Conservation (phyloP, 2,888 invertebrate species). For the Octonoba sinensis region DNA sequence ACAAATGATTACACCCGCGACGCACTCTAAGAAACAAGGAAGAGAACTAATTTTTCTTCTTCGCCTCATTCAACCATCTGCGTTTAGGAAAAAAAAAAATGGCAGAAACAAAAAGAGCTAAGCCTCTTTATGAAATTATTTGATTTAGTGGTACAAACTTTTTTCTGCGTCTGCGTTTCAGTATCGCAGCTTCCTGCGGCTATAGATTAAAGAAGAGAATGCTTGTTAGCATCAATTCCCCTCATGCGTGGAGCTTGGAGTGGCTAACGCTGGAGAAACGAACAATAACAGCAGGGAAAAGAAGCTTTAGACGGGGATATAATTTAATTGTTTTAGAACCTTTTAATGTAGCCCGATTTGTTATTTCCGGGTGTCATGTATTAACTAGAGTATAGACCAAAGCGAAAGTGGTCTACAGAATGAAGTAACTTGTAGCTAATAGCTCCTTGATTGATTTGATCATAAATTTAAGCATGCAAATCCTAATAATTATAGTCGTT, state of each 20-base stretch:
- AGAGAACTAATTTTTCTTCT: too few relatives aligned
- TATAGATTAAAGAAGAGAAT: constrained; percentile 1
- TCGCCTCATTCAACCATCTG: too few relatives aligned
- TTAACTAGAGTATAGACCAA: constrained; percentile 13
- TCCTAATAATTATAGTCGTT: too few relatives aligned
- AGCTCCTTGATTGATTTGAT: too few relatives aligned
- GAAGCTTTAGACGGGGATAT: constrained; percentile 21
- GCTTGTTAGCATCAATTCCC: constrained; percentile 49
- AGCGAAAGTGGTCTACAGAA: too few relatives aligned
- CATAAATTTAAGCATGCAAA: too few relatives aligned
- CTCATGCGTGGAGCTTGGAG: neutral
- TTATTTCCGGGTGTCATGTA: constrained; percentile 41
- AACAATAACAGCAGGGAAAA: constrained; percentile 16
- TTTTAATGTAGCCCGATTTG: constrained; percentile 58
- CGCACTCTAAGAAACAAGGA: too few relatives aligned
- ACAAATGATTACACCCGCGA: too few relatives aligned
- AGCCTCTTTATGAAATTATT: constrained; percentile 37
- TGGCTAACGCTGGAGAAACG: neutral
- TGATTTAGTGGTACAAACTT: constrained; percentile 20
- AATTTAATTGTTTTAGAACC: constrained; percentile 56
- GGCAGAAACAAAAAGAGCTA: constrained; percentile 13
- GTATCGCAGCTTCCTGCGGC: neutral
- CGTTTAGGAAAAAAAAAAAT: neutral
- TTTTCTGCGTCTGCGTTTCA: constrained; percentile 10
- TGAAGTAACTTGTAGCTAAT: too few relatives aligned